Conservation (phyloP, 2,113 vertebrate genomes). For the Salvator merianae region DNA sequence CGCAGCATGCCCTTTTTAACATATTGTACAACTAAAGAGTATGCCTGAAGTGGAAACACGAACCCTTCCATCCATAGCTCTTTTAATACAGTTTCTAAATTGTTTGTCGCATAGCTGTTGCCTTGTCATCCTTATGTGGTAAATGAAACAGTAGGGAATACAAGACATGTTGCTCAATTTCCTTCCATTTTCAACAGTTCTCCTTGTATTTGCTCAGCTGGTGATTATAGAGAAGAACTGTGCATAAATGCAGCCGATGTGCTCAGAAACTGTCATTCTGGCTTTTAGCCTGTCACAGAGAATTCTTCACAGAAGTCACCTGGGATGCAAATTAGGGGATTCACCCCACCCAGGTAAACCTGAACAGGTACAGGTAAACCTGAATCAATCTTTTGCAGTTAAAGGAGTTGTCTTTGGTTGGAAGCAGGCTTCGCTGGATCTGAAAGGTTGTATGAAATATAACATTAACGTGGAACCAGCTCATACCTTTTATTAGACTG, state of each 20-base stretch:
- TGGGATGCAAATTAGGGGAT: neutral
- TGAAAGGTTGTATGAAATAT: too few species aligned
- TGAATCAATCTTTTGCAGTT: neutral
- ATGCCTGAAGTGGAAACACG: neutral
- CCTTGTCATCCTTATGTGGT: neutral
- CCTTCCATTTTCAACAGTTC: neutral
- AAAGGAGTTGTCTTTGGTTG: neutral
- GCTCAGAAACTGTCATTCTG: neutral
- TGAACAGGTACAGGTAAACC: neutral
- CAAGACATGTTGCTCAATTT: neutral
- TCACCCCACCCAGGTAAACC: neutral
- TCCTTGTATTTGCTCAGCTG: neutral
- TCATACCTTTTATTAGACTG: neutral
- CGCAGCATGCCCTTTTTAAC: neutral
- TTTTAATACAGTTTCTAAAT: neutral
- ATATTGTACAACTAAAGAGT: neutral
- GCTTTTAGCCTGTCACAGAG: neutral
- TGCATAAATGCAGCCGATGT: neutral
- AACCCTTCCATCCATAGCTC: neutral
- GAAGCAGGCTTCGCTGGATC: neutral
- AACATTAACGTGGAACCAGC: too few species aligned
- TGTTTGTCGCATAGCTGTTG: neutral
- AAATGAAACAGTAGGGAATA: neutral
- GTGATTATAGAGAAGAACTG: neutral
- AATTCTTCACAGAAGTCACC: neutral